phyloP scores from a whole-genome alignment of 1,140 invertebrate genomes.

The Periplaneta americana region DNA sequence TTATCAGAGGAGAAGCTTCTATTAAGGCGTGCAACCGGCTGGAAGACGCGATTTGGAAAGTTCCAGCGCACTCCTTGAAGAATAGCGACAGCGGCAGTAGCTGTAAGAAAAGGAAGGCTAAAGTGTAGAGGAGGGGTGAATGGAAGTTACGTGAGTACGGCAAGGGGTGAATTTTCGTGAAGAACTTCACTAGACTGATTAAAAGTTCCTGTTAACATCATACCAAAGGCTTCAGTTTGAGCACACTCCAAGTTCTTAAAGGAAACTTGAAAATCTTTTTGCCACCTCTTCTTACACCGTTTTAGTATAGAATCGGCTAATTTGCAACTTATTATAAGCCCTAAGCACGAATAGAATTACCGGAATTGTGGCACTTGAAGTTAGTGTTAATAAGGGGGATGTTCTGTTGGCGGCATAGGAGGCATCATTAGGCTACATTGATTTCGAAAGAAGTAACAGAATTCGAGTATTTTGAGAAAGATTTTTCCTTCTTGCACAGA shows the following conservation, averaged over 20 bases:
- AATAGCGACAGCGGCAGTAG: background rate
- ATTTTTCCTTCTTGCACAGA: no score
- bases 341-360: background rate
- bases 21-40: conserved; percentile 12
- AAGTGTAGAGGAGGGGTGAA: background rate
- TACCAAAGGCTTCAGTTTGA: background rate
- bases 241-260: background rate
- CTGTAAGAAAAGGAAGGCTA: background rate
- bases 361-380: background rate
- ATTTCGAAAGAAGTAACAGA: no score
- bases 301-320: background rate
- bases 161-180: background rate
- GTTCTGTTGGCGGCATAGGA: no score
- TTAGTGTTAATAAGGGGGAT: background rate
- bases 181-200: conserved; percentile 12
- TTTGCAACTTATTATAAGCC: background rate
- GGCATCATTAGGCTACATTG: no score
- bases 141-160: background rate
- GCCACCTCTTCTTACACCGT: background rate
- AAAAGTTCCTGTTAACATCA: conserved; percentile 9
- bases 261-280: background rate
- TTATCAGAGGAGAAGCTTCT: conserved; percentile 10
- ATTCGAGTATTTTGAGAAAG: no score
- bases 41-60: conserved; percentile 13
- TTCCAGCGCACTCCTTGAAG: background rate